Evolutionary conservation across 2,797 vertebrate species (phyloP), one percentile per base, ranked within the genome.

Genomic region (Limnodromus scolopaceus): DNA sequence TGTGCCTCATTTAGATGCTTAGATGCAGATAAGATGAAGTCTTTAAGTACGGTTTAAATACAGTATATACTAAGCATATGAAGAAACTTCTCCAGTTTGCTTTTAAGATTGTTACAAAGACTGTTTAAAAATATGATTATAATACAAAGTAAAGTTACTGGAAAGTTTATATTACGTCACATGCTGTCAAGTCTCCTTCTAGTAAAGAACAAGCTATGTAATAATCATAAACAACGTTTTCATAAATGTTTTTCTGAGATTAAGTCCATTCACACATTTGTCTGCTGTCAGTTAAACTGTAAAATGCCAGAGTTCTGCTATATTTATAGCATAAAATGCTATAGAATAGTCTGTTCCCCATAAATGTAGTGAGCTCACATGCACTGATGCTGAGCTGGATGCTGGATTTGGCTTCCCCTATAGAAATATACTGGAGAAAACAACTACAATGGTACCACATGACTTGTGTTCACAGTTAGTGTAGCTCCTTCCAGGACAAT

Each of bases 401-500:
- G 7, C 36, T 61, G 3, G 10, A 15, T 46, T 15, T 60, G 46
- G 3, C 70, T 77, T 48, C 36, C 41, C 4, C 64, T 38, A 18
- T 1, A 38, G 30, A 72, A 41, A 38, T 6, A 13, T 6, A 11
- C 8, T 2, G 1, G 19, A 63, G n/a, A 22, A 36, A 66, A 11
- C 15, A 58, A 27, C 13, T 6, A 1, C 22, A 14, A 3, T 2
- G 34, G n/a, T 23, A 20, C 9, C 38, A 46, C 27, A 11, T 2
- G 20, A 10, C 16, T 53, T 32, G 24, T 32, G 23, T 45, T 74
- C 36, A 16, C 11, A 20, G 63, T 1, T 65, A 11, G 4, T 6
- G 25, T 1, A 32, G 38, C 75, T 70, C 45, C 57, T 84, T 71
- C n/a, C 36, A 38, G 45, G 12, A 71, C 13, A 45, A 53, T 1